A percentile compares a stretch with the other conserved stretches of the same genome.
Conservation (phyloP, 2,113 vertebrate species). For the Aegotheles bennettii region DNA sequence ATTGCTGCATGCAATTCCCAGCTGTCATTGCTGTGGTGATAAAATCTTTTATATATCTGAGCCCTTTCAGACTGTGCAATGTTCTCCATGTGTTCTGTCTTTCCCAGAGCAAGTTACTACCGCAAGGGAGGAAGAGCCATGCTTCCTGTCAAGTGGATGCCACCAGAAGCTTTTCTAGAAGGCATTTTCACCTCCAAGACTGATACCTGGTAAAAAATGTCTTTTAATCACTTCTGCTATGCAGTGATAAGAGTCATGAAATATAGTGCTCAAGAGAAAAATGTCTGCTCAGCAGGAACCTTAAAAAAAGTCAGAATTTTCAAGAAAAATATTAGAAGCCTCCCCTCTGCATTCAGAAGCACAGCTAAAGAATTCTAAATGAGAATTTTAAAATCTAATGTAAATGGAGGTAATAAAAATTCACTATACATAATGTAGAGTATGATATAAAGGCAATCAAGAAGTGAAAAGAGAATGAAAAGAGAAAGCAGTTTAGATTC, state of each 20-base stretch:
- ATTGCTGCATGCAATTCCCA: background rate
- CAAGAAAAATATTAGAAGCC: background rate
- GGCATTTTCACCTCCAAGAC: conserved; percentile 94
- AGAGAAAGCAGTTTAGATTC: background rate
- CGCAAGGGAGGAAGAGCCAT: conserved; percentile 86
- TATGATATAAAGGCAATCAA: background rate
- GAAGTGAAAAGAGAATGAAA: background rate
- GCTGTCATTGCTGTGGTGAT: conserved; percentile 1
- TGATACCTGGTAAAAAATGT: conserved; percentile 84
- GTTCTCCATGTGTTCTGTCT: background rate
- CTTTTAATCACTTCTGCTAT: background rate
- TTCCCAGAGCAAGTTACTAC: conserved; percentile 88
- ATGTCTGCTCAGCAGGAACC: background rate
- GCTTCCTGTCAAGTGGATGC: conserved; percentile 94
- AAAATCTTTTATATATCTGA: background rate
- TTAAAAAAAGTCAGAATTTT: background rate
- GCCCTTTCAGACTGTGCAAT: background rate
- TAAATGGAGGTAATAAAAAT: background rate
- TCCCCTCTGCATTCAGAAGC: background rate
- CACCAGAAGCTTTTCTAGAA: conserved; percentile 91
- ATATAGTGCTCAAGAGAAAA: background rate
- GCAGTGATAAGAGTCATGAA: background rate
- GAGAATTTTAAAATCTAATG: background rate
- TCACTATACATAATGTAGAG: background rate
- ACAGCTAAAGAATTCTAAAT: background rate